These are phyloP conservation scores for Dasypogon diadema DNA, from an alignment of 2,888 invertebrate genomes.

Conservation along the genomic window DNA sequence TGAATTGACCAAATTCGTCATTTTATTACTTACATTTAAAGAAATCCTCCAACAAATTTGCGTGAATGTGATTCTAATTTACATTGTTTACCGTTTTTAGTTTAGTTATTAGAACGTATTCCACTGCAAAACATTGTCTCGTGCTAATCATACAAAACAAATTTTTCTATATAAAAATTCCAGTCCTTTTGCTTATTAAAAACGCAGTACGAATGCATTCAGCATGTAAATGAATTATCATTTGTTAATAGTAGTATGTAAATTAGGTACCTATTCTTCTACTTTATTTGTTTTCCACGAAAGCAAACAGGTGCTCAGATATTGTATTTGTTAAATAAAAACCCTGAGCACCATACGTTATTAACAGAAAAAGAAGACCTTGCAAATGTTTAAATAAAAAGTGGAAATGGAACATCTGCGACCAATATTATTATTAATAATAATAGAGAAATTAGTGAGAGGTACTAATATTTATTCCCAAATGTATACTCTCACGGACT, in stretches of 20 bases:
- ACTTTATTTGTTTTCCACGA: conserved; percentile 2
- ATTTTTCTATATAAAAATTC: conserved; percentile 6
- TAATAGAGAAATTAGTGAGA: conserved; percentile 4
- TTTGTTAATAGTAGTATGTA: conserved; percentile 36
- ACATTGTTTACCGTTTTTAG: conserved; percentile 10
- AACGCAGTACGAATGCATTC: conserved; percentile 6
- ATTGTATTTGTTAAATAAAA: conserved; percentile 47
- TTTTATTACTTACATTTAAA: not conserved
- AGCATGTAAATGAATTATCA: conserved; percentile 13
- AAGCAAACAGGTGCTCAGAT: conserved; percentile 29
- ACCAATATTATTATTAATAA: conserved; percentile 34
- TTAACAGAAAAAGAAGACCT: not conserved
- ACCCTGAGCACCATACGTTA: conserved; percentile 30
- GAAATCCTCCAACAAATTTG: conserved; percentile 34
- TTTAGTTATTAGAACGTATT: conserved; percentile 10
- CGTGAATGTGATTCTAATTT: conserved; percentile 31
- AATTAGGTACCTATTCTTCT: conserved; percentile 10
- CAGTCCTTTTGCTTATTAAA: conserved; percentile 37
- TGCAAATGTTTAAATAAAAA: not conserved
- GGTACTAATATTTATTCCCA: conserved; percentile 47
- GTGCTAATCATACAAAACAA: not conserved
- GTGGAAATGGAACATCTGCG: not conserved
- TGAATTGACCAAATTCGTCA: too few species aligned
- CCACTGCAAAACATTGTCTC: not conserved
- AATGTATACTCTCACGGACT: conserved; percentile 32